phyloP scores from a whole-genome alignment of 1,140 invertebrate species.

The Portunus trituberculatus region DNA sequence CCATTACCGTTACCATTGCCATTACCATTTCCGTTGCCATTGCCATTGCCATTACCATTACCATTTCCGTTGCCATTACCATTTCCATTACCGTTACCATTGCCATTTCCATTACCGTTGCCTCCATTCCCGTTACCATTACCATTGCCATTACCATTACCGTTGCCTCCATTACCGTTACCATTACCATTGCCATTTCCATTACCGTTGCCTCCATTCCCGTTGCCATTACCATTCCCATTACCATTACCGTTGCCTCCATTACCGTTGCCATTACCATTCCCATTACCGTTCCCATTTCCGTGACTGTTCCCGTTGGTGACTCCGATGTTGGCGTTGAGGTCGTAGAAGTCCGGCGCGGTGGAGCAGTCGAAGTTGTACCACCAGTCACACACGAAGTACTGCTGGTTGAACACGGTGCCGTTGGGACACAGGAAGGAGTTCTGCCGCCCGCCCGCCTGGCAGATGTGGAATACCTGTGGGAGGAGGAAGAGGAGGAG shows the following conservation, averaged over 20 bases:
- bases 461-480: neutral
- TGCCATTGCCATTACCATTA: constrained; percentile 39
- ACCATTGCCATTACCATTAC: neutral
- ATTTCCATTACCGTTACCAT: constrained; percentile 26
- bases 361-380: neutral
- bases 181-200: neutral
- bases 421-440: constrained; percentile 18
- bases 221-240: neutral
- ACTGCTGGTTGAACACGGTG: constrained; percentile 6
- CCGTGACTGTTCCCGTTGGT: constrained; percentile 30
- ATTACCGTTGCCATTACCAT: constrained; percentile 5
- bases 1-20: neutral
- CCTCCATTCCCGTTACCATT: neutral
- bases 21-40: neutral
- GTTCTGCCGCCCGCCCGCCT: neutral
- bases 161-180: neutral
- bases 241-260: neutral
- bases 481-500: neutral
- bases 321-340: neutral
- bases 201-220: neutral
- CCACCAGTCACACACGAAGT: constrained; percentile 18
- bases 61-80: neutral
- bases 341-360: neutral
- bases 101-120: neutral
- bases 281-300: neutral